Evolutionary conservation across 35 echinoderm and acorn worm species (phyloP).

Genomic region (Chiridota heheva): DNA sequence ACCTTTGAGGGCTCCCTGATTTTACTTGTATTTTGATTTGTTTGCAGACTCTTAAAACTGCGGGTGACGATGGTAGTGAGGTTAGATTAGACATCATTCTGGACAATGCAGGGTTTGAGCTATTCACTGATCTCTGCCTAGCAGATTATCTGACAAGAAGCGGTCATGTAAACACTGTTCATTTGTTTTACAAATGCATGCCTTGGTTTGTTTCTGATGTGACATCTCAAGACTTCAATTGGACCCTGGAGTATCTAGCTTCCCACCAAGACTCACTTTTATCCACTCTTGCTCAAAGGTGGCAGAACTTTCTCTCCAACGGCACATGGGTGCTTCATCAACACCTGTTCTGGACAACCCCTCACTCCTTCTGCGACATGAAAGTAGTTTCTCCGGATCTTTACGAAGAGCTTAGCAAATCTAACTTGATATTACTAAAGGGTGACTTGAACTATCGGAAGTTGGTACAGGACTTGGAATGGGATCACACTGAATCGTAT

Average conservation of each 20-base stretch:
- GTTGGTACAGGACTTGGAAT: conserved; percentile 76
- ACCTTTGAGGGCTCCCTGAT: no score
- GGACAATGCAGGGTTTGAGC: conserved; percentile 96
- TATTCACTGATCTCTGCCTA: conserved; percentile 88
- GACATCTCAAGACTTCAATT: conserved; percentile 59
- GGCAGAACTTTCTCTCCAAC: conserved; percentile 37
- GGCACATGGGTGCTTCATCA: conserved; percentile 57
- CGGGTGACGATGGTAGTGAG: no score
- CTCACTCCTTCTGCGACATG: conserved; percentile 77
- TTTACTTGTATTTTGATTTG: no score
- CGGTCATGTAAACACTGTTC: conserved; percentile 44
- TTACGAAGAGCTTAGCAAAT: conserved; percentile 65
- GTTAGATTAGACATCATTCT: conserved; percentile 83
- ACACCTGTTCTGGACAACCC: conserved; percentile 92
- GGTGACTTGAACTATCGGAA: conserved; percentile 98
- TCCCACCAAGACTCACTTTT: conserved; percentile 30
- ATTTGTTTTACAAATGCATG: conserved; percentile 90
- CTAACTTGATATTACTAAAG: conserved; percentile 75
- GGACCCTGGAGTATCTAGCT: conserved; percentile 64
- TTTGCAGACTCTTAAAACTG: no score
- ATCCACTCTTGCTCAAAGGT: conserved; percentile 47
- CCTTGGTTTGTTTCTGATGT: conserved; percentile 99
- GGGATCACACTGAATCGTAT: conserved; percentile 85
- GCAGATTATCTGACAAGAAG: conserved; percentile 61
- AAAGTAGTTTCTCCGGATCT: conserved; percentile 66